Evolutionary conservation across 2,797 vertebrate species (phyloP).

Genomic region (Paratrypauchen microcephalus): DNA sequence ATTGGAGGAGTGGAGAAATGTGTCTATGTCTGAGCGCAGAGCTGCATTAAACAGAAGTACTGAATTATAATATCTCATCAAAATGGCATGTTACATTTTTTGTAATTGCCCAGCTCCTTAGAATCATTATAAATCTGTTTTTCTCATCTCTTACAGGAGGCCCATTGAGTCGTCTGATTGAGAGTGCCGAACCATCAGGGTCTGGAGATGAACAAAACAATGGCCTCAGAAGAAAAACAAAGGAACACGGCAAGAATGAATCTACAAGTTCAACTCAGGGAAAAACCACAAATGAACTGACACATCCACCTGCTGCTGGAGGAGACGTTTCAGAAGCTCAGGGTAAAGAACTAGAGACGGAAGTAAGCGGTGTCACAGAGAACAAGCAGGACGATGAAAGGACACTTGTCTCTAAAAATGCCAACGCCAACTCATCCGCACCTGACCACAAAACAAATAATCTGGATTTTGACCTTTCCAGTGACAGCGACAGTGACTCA

Average conservation of each 20-base stretch:
- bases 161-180: constrained; percentile 63
- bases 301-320: constrained; percentile 54
- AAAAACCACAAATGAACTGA: constrained; percentile 56
- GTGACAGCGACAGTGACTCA: constrained; percentile 87
- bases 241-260: constrained; percentile 70
- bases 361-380: constrained; percentile 41
- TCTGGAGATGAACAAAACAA: constrained; percentile 84
- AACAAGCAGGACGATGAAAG: constrained; percentile 59
- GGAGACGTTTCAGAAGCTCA: constrained; percentile 29
- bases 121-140: background rate
- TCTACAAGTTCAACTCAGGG: constrained; percentile 58
- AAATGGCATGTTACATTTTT: no score
- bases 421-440: constrained; percentile 42
- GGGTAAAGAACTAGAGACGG: constrained; percentile 31
- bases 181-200: constrained; percentile 65
- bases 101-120: no score
- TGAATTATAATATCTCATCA: no score
- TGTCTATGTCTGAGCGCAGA: no score
- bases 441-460: constrained; percentile 68
- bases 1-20: no score
- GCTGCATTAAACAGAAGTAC: no score
- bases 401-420: constrained; percentile 41
- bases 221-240: constrained; percentile 76
- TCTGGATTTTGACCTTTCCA: constrained; percentile 91
- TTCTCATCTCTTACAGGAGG: constrained; percentile 61